Conservation (phyloP, 1,140 invertebrate species). For the Cardiocondyla obscurior region DNA sequence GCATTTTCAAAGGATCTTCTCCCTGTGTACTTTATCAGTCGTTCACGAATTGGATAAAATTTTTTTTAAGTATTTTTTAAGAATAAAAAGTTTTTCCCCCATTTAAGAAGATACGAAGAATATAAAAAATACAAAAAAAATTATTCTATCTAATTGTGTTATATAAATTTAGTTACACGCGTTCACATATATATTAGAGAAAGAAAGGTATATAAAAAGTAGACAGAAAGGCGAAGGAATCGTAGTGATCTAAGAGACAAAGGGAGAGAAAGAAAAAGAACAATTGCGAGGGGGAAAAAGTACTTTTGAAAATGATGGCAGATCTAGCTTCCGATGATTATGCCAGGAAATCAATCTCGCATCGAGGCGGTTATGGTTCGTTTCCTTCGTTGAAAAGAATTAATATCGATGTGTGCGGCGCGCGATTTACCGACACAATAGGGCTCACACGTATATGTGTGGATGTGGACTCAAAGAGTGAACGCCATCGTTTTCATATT, state of each 20-base stretch:
- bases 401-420: constrained; percentile 10
- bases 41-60: too few relatives aligned
- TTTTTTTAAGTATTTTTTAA: too few relatives aligned
- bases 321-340: not conserved
- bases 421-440: not conserved
- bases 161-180: not conserved
- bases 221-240: not conserved
- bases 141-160: not conserved
- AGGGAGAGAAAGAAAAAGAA: not conserved
- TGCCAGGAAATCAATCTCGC: not conserved
- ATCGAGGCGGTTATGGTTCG: not conserved
- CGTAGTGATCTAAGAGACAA: not conserved
- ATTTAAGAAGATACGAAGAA: too few relatives aligned
- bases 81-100: too few relatives aligned
- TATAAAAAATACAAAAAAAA: too few relatives aligned
- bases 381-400: constrained; percentile 3
- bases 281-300: not conserved
- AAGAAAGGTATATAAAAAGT: not conserved
- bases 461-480: not conserved
- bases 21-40: too few relatives aligned
- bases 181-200: not conserved
- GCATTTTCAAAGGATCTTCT: too few relatives aligned
- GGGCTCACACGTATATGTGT: not conserved
- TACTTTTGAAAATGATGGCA: not conserved
- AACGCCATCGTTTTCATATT: not conserved